phyloP scores from a whole-genome alignment of 2,888 invertebrate genomes.

The Pristionchus entomophagus region DNA sequence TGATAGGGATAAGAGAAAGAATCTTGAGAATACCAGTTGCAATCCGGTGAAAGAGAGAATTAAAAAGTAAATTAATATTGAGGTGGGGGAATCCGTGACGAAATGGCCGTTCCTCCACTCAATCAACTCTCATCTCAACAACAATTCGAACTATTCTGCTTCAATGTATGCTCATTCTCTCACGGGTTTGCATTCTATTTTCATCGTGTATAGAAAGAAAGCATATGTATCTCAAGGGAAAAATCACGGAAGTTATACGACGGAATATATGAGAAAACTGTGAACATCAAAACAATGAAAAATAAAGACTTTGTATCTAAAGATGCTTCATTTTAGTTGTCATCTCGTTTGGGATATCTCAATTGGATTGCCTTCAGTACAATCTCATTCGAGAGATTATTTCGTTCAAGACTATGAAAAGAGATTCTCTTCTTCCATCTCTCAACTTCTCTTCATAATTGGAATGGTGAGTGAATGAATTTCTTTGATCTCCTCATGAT shows the following conservation, averaged over 20 bases:
- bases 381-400: constrained; percentile 28
- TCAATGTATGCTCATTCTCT: background rate
- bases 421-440: constrained; percentile 1
- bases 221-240: too few relatives aligned
- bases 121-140: background rate
- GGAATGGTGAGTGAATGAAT: background rate
- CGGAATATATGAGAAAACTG: too few relatives aligned
- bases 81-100: constrained; percentile 18
- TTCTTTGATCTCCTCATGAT: too few relatives aligned
- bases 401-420: constrained; percentile 39
- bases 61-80: too few relatives aligned
- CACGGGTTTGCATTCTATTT: background rate
- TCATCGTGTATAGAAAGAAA: too few relatives aligned
- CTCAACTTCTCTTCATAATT: background rate
- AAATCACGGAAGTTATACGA: too few relatives aligned
- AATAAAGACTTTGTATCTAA: too few relatives aligned
- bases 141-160: background rate
- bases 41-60: too few relatives aligned
- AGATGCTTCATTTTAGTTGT: background rate
- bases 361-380: constrained; percentile 31
- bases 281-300: too few relatives aligned
- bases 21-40: too few relatives aligned
- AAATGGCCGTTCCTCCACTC: background rate
- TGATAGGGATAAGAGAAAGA: too few relatives aligned
- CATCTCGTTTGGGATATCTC: constrained; percentile 18